Base-by-base conservation (phyloP, 2,888 invertebrate genomes). In the Trichogramma dendrolimi region DNA sequence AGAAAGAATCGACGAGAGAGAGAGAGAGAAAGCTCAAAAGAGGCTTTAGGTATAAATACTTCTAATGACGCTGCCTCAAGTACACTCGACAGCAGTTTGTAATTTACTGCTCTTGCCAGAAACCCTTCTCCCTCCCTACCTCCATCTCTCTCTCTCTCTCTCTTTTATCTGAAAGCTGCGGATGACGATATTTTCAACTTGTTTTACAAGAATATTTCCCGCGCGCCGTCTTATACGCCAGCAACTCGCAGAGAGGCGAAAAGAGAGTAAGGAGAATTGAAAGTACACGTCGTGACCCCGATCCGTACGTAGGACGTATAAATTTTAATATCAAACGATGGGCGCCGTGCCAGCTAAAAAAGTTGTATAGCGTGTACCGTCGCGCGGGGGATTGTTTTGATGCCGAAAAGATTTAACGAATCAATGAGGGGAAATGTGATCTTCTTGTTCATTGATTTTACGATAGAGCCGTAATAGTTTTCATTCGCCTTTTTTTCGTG, bases 141-240 rank as follows among this genome's bases (percentile, higher is more conserved):
- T 4, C 11, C 52, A 2, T 27, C 42, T 51, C 51, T 51, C 43
- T 14, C 5, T 40, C 10, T 14, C 8, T 47, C 49, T 58, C 41
- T 48, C 4, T 53, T 56, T 61, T 52, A 10, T 14, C 11, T 48
- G 7, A 62, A 70, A 67, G 67, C 59, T 65, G 65, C 66, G 64
- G 27, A 64, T 64, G 69, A 7, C 38, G 47, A 69, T 69, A 69
- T 70, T 69, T 66, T 64, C 55, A 10, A 58, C 48, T 54, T 43
- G 46, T 48, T n/a, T 27, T 27, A 27, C 27, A 27, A 27, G 27
- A 27, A 27, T 27, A 27, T 27, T n/a, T 10, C 43, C 8, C 40
- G 7, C 44, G 4, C 27, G 44, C n/a, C 11, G 27, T 46, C 42
- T 4, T 7, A 4, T 39, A 38, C 27, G 5, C 52, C 5, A 14